These are phyloP conservation scores for Orestias chungarensis DNA, from an alignment of 2,797 vertebrate genomes.

Conservation along the genomic window DNA sequence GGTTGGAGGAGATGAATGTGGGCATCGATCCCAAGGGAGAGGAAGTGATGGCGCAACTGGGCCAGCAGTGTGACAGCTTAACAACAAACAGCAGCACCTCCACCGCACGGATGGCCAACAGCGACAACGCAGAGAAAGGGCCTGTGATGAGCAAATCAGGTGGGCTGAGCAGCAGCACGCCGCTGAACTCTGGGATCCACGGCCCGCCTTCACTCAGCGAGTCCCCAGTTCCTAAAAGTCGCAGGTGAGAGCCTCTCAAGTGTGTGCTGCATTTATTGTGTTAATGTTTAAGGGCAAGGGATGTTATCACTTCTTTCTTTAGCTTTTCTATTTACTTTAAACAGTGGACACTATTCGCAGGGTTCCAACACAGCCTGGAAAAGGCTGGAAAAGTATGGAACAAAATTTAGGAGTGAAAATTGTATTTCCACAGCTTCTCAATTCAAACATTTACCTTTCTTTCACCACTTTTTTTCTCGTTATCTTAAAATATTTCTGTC, in stretches of 20 bases:
- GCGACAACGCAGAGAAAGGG: constrained; percentile 62
- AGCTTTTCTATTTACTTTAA: neutral
- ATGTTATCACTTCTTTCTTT: neutral
- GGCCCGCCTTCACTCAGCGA: constrained; percentile 84
- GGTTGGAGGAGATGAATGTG: constrained; percentile 94
- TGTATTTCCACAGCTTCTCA: neutral
- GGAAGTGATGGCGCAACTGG: constrained; percentile 82
- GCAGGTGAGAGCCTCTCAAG: constrained; percentile 75
- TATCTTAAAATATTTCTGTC: too few species aligned
- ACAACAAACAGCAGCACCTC: constrained; percentile 49
- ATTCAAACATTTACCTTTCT: neutral
- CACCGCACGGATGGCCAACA: constrained; percentile 51
- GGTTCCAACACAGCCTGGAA: neutral
- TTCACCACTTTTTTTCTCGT: neutral
- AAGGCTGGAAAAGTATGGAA: neutral
- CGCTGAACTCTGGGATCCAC: constrained; percentile 73
- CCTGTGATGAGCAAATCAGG: constrained; percentile 59
- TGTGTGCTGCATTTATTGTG: neutral
- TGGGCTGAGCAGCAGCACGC: constrained; percentile 85
- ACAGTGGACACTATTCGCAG: neutral
- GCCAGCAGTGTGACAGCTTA: constrained; percentile 84
- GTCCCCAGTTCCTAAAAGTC: constrained; percentile 83
- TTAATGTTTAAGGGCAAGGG: neutral
- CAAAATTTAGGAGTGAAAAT: neutral
- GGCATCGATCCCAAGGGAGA: constrained; percentile 89